Evolutionary conservation across 2,113 vertebrate genomes (phyloP).

Genomic region (Nanorana parkeri): DNA sequence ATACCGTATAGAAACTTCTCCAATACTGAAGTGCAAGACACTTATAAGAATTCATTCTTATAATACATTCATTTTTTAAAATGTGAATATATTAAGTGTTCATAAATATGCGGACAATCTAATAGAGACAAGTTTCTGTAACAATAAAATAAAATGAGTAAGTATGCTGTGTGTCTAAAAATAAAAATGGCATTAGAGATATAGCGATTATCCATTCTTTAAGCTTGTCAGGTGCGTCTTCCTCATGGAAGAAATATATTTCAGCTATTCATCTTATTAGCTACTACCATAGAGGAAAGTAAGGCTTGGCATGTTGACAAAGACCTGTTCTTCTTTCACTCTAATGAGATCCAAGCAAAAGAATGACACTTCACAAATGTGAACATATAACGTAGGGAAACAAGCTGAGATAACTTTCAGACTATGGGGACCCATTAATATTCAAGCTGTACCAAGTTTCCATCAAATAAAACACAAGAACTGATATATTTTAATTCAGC

Average conservation of each 20-base stretch:
- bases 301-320: conserved; percentile 63
- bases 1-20: too few species aligned
- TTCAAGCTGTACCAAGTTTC: neutral
- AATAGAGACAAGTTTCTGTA: neutral
- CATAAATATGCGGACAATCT: neutral
- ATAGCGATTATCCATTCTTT: conserved; percentile 67
- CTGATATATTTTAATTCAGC: neutral
- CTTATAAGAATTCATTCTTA: too few species aligned
- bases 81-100: too few species aligned
- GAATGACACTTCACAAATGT: conserved; percentile 66
- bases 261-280: conserved; percentile 63
- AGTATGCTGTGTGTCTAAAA: neutral
- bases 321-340: conserved; percentile 59
- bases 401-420: conserved; percentile 66
- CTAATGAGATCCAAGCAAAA: conserved; percentile 69
- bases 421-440: conserved; percentile 54
- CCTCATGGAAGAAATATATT: conserved; percentile 65
- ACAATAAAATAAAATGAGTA: conserved; percentile 3
- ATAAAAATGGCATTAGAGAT: conserved; percentile 34
- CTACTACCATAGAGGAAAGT: conserved; percentile 56
- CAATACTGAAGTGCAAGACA: too few species aligned
- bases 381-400: conserved; percentile 62
- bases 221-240: conserved; percentile 61
- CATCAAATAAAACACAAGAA: conserved; percentile 8
- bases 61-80: too few species aligned